Evolutionary conservation across 30 jellyfish, hydroid and myxozoan genomes (phyloP).

Genomic region (Aurelia sp.): DNA sequence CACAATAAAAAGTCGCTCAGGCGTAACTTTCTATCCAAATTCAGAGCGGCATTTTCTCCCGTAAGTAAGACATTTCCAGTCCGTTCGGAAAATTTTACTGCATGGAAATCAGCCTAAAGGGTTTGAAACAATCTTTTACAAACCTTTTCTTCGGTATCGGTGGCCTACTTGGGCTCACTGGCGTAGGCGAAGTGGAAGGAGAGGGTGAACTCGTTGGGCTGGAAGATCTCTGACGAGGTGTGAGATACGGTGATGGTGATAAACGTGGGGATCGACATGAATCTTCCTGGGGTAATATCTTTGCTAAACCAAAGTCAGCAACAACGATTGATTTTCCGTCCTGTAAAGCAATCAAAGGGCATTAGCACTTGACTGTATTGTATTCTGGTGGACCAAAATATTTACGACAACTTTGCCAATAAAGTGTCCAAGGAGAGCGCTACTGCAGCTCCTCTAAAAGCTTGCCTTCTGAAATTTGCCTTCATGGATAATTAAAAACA

Average conservation of each 20-base stretch:
- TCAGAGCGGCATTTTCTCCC: too few species aligned
- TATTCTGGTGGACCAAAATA: too few species aligned
- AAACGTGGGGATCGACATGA: constrained; percentile 58
- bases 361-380: too few species aligned
- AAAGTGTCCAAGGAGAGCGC: background rate
- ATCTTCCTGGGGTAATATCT: constrained; percentile 63
- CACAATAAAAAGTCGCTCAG: too few species aligned
- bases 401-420: background rate
- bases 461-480: too few species aligned
- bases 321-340: constrained; percentile 76
- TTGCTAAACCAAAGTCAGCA: constrained; percentile 94
- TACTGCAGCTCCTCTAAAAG: too few species aligned
- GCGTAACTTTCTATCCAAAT: too few species aligned
- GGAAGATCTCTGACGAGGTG: background rate
- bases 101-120: too few species aligned
- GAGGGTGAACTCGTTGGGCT: constrained; percentile 7
- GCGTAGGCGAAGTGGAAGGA: constrained; percentile 20
- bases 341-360: background rate
- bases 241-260: constrained; percentile 22
- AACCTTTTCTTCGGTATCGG: constrained; percentile 56
- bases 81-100: too few species aligned
- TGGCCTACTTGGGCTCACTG: constrained; percentile 70
- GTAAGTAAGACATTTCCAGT: too few species aligned
- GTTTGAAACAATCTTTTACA: background rate
- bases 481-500: background rate